These are phyloP conservation scores for Trachymyrmex cornetzi DNA, from an alignment of 1,140 invertebrate genomes.

Conservation along the genomic window DNA sequence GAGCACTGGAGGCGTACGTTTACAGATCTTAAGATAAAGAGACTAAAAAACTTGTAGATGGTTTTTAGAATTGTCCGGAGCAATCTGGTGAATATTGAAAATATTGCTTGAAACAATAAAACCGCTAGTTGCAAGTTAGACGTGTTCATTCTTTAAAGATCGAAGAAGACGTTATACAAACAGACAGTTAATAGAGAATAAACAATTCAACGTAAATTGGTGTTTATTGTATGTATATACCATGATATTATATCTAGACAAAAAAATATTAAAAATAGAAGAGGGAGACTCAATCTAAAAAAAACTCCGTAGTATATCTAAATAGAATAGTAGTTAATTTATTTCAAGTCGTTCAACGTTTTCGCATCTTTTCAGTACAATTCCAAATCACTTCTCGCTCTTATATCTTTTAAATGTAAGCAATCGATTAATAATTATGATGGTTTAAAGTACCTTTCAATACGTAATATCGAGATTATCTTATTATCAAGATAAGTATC, in stretches of 20 bases:
- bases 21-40: neutral
- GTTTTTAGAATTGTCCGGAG: neutral
- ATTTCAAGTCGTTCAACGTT: neutral
- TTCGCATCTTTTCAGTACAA: neutral
- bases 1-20: neutral
- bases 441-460: constrained; percentile 27
- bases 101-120: neutral
- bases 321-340: neutral
- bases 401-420: neutral
- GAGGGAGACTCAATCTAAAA: neutral
- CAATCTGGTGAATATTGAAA: neutral
- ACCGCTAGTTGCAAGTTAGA: neutral
- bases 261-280: neutral
- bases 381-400: neutral
- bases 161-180: neutral
- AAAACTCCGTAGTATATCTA: neutral
- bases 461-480: constrained; percentile 30
- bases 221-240: neutral
- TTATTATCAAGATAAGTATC: constrained; percentile 18
- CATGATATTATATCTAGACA: neutral
- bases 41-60: neutral
- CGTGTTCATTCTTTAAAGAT: neutral
- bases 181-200: neutral
- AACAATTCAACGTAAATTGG: neutral
- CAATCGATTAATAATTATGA: constrained; percentile 32